These are phyloP conservation scores for Metridium senile DNA, from an alignment of 92 coral and sea anemone species.

Conservation along the genomic window DNA sequence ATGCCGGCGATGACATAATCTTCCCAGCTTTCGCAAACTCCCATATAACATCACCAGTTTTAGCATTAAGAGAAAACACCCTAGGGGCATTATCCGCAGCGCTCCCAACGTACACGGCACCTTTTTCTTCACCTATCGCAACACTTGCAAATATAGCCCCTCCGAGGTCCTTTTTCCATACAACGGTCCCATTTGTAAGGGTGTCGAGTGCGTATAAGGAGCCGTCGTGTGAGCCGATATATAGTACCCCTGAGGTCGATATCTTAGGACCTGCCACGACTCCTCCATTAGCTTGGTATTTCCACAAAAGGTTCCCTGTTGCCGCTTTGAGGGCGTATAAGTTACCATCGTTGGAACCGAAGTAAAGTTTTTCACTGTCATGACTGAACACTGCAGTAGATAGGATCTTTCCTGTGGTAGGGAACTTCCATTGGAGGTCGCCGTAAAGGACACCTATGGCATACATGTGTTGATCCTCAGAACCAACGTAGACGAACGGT, in stretches of 20 bases:
- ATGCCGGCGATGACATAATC: constrained; percentile 65
- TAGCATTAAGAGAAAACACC: constrained; percentile 47
- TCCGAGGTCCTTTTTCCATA: constrained; percentile 63
- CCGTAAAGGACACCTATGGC: constrained; percentile 58
- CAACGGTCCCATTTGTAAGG: constrained; percentile 50
- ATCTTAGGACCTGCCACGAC: constrained; percentile 72
- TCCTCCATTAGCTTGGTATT: constrained; percentile 52
- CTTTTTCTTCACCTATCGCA: constrained; percentile 63
- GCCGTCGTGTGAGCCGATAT: constrained; percentile 69
- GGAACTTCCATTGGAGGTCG: constrained; percentile 68
- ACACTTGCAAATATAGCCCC: constrained; percentile 72
- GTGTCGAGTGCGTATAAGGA: constrained; percentile 51
- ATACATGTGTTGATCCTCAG: constrained; percentile 83
- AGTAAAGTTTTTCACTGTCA: constrained; percentile 64
- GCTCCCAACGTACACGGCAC: constrained; percentile 63
- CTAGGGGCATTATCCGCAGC: constrained; percentile 58
- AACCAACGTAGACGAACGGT: constrained; percentile 70
- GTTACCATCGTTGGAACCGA: constrained; percentile 71
- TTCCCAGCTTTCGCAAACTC: constrained; percentile 63
- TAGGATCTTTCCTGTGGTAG: constrained; percentile 67
- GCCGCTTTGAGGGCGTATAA: constrained; percentile 58
- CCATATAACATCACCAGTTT: constrained; percentile 70
- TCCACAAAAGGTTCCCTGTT: constrained; percentile 71
- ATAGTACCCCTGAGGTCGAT: constrained; percentile 50
- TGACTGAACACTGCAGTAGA: constrained; percentile 68